Evolutionary conservation across 2,888 invertebrate species (phyloP).

Genomic region (Drosophila stalkeri): DNA sequence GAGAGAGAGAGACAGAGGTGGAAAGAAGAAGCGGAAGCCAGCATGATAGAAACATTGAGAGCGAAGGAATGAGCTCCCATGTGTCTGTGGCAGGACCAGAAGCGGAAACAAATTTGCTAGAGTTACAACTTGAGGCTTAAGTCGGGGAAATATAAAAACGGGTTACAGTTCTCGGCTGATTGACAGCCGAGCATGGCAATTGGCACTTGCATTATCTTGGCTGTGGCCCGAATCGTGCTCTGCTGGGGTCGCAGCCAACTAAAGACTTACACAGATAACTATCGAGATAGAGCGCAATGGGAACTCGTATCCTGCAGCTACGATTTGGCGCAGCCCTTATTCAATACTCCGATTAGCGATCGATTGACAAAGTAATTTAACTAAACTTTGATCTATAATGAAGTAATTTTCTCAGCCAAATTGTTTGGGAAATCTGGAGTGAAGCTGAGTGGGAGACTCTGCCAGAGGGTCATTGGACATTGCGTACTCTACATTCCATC

Average conservation of each 20-base stretch:
- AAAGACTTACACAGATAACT: constrained; percentile 5
- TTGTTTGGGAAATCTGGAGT: constrained; percentile 39
- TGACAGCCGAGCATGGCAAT: constrained; percentile 73
- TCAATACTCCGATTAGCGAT: constrained; percentile 56
- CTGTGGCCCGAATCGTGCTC: constrained; percentile 57
- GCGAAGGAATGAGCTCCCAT: constrained; percentile 8
- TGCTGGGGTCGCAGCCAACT: neutral
- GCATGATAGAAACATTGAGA: constrained; percentile 4
- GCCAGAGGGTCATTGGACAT: constrained; percentile 13
- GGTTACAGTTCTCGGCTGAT: constrained; percentile 59
- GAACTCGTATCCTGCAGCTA: constrained; percentile 60
- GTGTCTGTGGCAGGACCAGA: constrained; percentile 53
- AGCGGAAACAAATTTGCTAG: constrained; percentile 74
- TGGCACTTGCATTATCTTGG: constrained; percentile 79
- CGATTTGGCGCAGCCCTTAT: constrained; percentile 35
- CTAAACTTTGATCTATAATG: constrained; percentile 47
- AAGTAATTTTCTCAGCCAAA: constrained; percentile 29
- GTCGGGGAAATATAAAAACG: constrained; percentile 41
- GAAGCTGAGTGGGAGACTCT: neutral
- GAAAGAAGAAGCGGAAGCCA: constrained; percentile 1
- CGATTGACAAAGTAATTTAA: constrained; percentile 65
- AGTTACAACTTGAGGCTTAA: constrained; percentile 60
- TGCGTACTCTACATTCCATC: constrained; percentile 10
- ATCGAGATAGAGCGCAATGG: constrained; percentile 32
- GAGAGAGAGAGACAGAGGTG: neutral